Evolutionary conservation across 2,113 vertebrate genomes (phyloP), one percentile per base, ranked within the genome.

Genomic region (Phoxinus phoxinus): DNA sequence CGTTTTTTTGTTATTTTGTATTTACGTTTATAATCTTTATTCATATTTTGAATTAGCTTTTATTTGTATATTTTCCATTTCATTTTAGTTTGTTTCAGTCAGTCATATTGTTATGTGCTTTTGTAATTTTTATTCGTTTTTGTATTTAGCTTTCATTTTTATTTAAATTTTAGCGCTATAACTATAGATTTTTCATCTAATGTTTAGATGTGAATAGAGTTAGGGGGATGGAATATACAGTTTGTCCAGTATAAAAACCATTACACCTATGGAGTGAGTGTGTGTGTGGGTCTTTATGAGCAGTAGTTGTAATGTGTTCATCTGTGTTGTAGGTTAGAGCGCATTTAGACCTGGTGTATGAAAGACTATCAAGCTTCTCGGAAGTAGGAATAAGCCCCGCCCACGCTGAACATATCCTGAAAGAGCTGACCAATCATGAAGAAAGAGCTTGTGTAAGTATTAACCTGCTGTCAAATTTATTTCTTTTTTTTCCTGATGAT

Each of bases 341-440:
- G 75, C 87, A 95, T 88, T 90, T 99, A 91, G 96, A 97, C 72
- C 86, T 92, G 35, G 91, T 94, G 81, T 95, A 92, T 3, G 97
- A 98, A 89, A 97, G 96, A 87, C 91, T 97, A 19, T 87, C 89
- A 4, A 80, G 93, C 87, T 96, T 98, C 91, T 95, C 95, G 0
- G 97, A 98, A 25, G 93, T 98, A 7, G 98, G 97, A 87, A 97
- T 98, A 92, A 98, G 97, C 91, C 95, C 93, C 17, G 95, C 96
- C 0, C 97, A 99, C 0, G 96, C 93, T 15, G 95, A 97, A 81
- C 97, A 98, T 85, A 95, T 98, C 91, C 92, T 97, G 85, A 95
- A 93, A 89, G 97, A 97, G 84, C 96, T 99, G 83, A 86, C 86
- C 86, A 91, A 41, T 89, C 96, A 97, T 0, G 97, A 98, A 92